Conservation (phyloP, 2,113 vertebrate species). For the Corvus cornix region DNA sequence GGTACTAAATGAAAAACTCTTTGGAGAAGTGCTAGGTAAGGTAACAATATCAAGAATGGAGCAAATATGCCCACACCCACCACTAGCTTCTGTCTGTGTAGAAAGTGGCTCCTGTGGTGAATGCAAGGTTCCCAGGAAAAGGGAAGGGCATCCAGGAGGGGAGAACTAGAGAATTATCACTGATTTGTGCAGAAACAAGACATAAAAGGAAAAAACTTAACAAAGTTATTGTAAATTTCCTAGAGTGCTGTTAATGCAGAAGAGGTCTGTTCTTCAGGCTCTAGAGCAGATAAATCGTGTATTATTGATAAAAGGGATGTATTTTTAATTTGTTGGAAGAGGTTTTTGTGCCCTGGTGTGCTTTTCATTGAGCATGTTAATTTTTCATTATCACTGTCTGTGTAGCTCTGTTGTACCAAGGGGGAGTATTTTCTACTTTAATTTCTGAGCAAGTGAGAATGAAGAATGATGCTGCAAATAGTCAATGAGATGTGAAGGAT, state of each 20-base stretch:
- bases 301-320: constrained; percentile 9
- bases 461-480: neutral
- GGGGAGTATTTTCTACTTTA: neutral
- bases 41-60: neutral
- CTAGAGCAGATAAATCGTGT: neutral
- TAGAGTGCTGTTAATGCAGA: neutral
- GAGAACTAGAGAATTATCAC: neutral
- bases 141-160: neutral
- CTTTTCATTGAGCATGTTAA: neutral
- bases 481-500: neutral
- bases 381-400: constrained; percentile 14
- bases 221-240: neutral
- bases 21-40: neutral
- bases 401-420: neutral
- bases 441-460: constrained; percentile 23
- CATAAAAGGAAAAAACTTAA: neutral
- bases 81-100: neutral
- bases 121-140: neutral
- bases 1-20: neutral
- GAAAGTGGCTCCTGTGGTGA: neutral
- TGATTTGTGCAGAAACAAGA: neutral
- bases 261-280: neutral
- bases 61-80: neutral
- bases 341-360: neutral
- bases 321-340: constrained; percentile 1